Conservation (phyloP, 2,888 invertebrate genomes). For the Ochropacha duplaris region DNA sequence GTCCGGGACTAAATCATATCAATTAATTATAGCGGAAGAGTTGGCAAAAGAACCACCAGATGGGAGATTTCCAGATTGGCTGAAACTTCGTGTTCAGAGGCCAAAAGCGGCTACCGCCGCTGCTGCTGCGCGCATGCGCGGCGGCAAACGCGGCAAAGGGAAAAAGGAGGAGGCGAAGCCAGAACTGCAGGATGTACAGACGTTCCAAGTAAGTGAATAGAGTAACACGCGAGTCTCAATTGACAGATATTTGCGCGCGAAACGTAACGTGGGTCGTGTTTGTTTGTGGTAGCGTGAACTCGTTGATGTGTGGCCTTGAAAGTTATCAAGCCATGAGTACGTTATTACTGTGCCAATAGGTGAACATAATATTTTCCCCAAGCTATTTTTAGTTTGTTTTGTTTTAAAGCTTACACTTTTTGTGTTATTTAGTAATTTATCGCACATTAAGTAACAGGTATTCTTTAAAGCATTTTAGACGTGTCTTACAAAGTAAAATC, state of each 20-base stretch:
- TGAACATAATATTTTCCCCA: conserved; percentile 4
- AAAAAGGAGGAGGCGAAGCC: conserved; percentile 38
- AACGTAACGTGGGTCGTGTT: conserved; percentile 33
- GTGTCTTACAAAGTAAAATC: no score
- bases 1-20: conserved; percentile 1
- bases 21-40: conserved; percentile 71
- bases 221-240: conserved; percentile 34
- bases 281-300: conserved; percentile 30
- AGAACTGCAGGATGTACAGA: conserved; percentile 47
- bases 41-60: conserved; percentile 72
- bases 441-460: no score
- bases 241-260: conserved; percentile 38
- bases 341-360: conserved; percentile 21
- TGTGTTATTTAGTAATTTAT: background rate
- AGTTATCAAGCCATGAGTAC: conserved; percentile 28
- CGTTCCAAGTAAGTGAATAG: conserved; percentile 65
- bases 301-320: conserved; percentile 31
- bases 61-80: conserved; percentile 74
- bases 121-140: conserved; percentile 63
- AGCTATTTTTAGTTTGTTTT: conserved; percentile 4
- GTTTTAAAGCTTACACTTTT: background rate
- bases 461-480: no score
- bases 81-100: conserved; percentile 70
- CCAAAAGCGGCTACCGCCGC: conserved; percentile 47
- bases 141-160: conserved; percentile 57